These are phyloP conservation scores for Ypsolopha scabrella DNA, from an alignment of 2,888 invertebrate species.

Conservation along the genomic window DNA sequence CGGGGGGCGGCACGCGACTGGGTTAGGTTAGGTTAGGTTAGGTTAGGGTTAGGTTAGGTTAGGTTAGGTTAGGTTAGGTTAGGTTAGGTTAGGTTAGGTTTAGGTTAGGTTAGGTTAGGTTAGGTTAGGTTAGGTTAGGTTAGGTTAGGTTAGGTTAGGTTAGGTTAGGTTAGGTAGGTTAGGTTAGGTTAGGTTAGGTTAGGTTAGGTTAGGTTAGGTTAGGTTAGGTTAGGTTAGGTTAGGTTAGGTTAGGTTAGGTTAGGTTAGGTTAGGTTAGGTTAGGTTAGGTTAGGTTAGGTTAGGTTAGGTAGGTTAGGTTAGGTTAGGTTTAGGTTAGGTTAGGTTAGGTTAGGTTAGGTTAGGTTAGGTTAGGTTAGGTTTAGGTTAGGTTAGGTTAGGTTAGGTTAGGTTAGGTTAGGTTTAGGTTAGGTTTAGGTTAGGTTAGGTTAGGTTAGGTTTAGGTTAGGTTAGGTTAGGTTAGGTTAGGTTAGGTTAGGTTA, in stretches of 20 bases:
- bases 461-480: neutral
- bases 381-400: conserved; percentile 1
- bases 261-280: conserved; percentile 1
- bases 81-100: neutral
- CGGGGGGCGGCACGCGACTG: too few species aligned
- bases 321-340: neutral
- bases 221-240: conserved; percentile 1
- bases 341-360: conserved; percentile 1
- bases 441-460: neutral
- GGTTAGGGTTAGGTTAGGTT: neutral
- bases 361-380: conserved; percentile 1
- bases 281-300: conserved; percentile 1
- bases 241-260: conserved; percentile 1
- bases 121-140: neutral
- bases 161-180: neutral
- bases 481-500: neutral
- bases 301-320: conserved; percentile 1
- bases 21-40: neutral
- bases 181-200: conserved; percentile 1
- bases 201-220: conserved; percentile 1
- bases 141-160: neutral
- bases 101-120: neutral
- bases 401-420: conserved; percentile 1
- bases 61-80: neutral
- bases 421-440: neutral